Base-by-base conservation (phyloP, 2,888 invertebrate genomes). In the Pardosa pseudoannulata region DNA sequence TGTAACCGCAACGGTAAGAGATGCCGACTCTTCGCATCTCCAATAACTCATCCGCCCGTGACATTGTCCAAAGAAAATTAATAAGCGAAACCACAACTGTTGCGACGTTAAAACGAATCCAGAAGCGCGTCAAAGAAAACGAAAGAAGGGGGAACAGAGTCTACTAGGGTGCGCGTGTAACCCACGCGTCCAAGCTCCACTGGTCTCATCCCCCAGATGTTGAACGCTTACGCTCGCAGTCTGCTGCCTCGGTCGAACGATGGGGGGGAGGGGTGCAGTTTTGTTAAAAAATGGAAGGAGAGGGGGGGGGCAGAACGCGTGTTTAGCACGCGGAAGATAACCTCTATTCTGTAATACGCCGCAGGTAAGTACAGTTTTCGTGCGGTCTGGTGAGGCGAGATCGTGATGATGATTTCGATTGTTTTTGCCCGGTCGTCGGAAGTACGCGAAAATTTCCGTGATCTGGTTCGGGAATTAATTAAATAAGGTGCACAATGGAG, bases 191-290 rank as follows among this genome's bases (percentile, higher is more conserved):
- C 76, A 78, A 46, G 83, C 76, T 76, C 27, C 83, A 71, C 46
- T 83, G 72, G 46, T 64, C 72, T 41, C 83, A 72, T 67, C 76
- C 83, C 76, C 64, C 76, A 78, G 64, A 78, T 83, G 83, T 72
- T 65, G 28, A 32, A 23, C 36, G 71, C 46, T n/a, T 72, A 78
- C 83, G 83, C 83, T 83, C 50, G 19, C 83, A 83, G 83, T 41
- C 83, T 83, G 83, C 83, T 72, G 50, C 70, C 62, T 68, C 50
- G 16, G 29, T 27, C 36, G 32, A 67, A 46, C 67, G 36, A 27
- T 46, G 19, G 68, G 36, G 64, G 31, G 28, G 46, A 29, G 41
- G 41, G 41, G 16, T 46, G 41, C 41, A 11, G 6, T 6, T 27
- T 64, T 73, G 32, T 36, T 27, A n/a, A 65, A 65, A 23, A 65